phyloP scores from a whole-genome alignment of 2,888 invertebrate species.

The Drosophila borborema region DNA sequence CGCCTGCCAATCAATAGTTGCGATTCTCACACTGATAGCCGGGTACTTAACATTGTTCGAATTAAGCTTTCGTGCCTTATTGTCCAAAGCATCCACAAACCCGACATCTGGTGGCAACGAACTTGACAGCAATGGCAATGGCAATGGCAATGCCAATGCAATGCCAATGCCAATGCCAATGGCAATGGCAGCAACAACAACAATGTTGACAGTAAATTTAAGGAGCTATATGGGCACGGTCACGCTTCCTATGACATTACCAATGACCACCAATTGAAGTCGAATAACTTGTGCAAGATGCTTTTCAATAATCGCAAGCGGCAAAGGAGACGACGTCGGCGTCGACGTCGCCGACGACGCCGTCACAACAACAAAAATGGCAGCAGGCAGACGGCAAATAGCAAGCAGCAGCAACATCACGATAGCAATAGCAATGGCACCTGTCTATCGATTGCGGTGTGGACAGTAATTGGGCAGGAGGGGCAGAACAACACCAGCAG shows the following conservation, averaged over 20 bases:
- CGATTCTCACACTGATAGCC: conserved; percentile 42
- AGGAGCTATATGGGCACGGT: conserved; percentile 46
- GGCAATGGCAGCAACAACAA: background rate
- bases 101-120: background rate
- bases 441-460: conserved; percentile 44
- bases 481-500: background rate
- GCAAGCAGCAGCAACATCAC: conserved; percentile 32
- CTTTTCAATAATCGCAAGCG: conserved; percentile 67
- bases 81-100: background rate
- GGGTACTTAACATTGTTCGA: conserved; percentile 37
- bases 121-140: background rate
- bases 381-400: conserved; percentile 18
- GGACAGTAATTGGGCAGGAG: conserved; percentile 41
- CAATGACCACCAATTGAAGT: conserved; percentile 71
- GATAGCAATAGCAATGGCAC: background rate
- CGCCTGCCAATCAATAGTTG: conserved; percentile 43
- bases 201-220: conserved; percentile 35
- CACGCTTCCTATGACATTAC: conserved; percentile 59
- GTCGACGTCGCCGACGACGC: conserved; percentile 65
- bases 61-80: conserved; percentile 1
- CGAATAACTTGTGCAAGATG: conserved; percentile 70
- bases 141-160: background rate
- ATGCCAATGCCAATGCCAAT: background rate
- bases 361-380: conserved; percentile 36
- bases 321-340: conserved; percentile 59